A percentile compares a stretch with the other conserved stretches of the same genome.
phyloP scores from a whole-genome alignment of 2,888 invertebrate species.

The Orthosia gothica region DNA sequence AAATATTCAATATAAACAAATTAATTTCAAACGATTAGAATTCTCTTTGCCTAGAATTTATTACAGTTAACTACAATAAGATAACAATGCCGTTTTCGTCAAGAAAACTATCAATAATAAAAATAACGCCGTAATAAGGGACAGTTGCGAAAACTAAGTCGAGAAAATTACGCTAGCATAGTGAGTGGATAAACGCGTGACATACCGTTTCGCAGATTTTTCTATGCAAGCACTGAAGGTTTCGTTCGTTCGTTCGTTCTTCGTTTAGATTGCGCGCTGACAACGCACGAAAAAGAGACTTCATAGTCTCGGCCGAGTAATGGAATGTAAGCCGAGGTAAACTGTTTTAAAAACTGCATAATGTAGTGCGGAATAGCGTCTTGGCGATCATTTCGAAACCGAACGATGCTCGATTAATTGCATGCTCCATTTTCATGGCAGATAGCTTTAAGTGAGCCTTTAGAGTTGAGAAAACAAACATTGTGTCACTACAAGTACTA shows the following conservation, averaged over 20 bases:
- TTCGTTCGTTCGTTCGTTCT: neutral
- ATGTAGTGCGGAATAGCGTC: constrained; percentile 65
- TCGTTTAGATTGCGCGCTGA: constrained; percentile 67
- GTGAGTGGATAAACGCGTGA: constrained; percentile 76
- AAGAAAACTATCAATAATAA: constrained; percentile 6
- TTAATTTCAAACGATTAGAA: too few relatives aligned
- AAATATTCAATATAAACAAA: too few relatives aligned
- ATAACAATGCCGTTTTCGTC: too few relatives aligned
- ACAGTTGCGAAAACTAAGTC: constrained; percentile 78
- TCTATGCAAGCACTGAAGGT: constrained; percentile 71
- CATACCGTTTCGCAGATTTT: constrained; percentile 82
- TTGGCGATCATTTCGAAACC: constrained; percentile 80
- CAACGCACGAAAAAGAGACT: neutral
- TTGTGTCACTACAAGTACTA: constrained; percentile 70
- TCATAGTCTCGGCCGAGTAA: constrained; percentile 53
- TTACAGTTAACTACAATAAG: too few relatives aligned
- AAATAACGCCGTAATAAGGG: constrained; percentile 26
- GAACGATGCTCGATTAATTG: constrained; percentile 84
- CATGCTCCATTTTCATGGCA: constrained; percentile 80
- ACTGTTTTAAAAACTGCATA: constrained; percentile 67
- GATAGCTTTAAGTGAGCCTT: constrained; percentile 74
- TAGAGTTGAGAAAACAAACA: constrained; percentile 73
- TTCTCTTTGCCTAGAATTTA: too few relatives aligned
- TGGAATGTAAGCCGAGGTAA: constrained; percentile 61
- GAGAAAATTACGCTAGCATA: constrained; percentile 76